Evolutionary conservation across 1,140 invertebrate species (phyloP).

Genomic region (Rhyacophila brunnea): DNA sequence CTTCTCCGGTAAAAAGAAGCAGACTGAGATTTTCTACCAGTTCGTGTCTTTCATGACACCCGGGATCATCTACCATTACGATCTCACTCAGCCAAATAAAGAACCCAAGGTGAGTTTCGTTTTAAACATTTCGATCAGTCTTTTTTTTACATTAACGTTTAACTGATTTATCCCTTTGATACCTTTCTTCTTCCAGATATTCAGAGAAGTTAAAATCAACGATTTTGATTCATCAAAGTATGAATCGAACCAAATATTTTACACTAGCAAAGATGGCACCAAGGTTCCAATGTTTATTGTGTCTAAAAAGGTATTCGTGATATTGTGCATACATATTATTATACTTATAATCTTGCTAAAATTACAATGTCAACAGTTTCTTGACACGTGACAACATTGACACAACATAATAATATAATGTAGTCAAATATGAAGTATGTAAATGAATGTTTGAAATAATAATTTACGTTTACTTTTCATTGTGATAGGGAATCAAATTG

Average conservation of each 20-base stretch:
- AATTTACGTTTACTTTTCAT: slow-evolving; percentile 13
- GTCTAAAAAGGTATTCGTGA: slow-evolving; percentile 70
- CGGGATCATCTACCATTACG: slow-evolving; percentile 84
- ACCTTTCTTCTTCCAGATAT: slow-evolving; percentile 62
- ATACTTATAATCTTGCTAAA: too few species aligned
- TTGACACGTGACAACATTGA: too few species aligned
- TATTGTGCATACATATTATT: too few species aligned
- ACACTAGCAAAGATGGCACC: slow-evolving; percentile 91
- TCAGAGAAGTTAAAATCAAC: slow-evolving; percentile 80
- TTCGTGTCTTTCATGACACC: slow-evolving; percentile 94
- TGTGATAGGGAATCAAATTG: slow-evolving; percentile 56
- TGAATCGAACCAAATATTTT: slow-evolving; percentile 90
- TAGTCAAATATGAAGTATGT: too few species aligned
- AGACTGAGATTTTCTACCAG: slow-evolving; percentile 89
- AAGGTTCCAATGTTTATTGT: slow-evolving; percentile 98
- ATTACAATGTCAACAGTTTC: too few species aligned
- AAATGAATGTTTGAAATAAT: neutral
- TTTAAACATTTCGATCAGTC: neutral
- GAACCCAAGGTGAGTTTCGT: slow-evolving; percentile 58
- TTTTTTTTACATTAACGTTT: slow-evolving; percentile 1
- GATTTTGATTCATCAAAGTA: slow-evolving; percentile 81
- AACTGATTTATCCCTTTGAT: neutral
- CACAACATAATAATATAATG: too few species aligned
- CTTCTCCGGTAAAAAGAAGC: slow-evolving; percentile 81
- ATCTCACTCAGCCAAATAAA: slow-evolving; percentile 67